Base-by-base conservation (phyloP, 2,113 vertebrate genomes). In the Peromyscus maniculatus region DNA sequence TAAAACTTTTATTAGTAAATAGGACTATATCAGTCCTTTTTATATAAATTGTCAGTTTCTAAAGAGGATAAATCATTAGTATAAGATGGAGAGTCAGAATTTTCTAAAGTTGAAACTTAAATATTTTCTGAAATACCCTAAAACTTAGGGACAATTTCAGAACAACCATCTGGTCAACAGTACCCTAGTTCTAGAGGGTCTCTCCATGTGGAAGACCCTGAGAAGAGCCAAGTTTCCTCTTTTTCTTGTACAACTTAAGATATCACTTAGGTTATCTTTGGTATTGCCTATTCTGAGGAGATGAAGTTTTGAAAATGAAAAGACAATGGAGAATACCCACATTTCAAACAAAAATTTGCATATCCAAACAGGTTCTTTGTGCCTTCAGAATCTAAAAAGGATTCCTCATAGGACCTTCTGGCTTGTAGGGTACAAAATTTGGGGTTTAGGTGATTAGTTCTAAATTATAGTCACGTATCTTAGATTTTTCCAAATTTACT, bases 91-190 rank as follows among this genome's bases (percentile, higher is more conserved):
- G 12, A 83, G 55, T n/a, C 2, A 82, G 16, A 11, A 36, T 57
- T 57, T 80, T 21, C 46, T 83, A 75, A 77, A 33, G 71, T 12
- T 46, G 28, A 95, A 92, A 55, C 24, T 19, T 26, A 93, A 87
- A 83, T 95, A 87, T 92, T 87, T 46, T 31, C 15, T 83, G 9
- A 97, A 91, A 79, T 79, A 66, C 28, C 1, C 26, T n/a, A 88
- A 36, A 69, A 71, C 49, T 75, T 74, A 31, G 5, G 10, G 91
- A 89, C 69, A 1, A 10, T 75, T 46, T 5, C 36, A 82, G 66
- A 91, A 26, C 12, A 66, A 89, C 46, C 62, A 89, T 33, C 31
- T 19, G 10, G 26, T 9, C n/a, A 57, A 57, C 15, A 82, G 11
- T 5, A 84, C 49, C 87, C 31, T 72, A 69, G 88, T 91, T 87